phyloP scores from a whole-genome alignment of 2,888 invertebrate species.

The Cerastoderma edule region DNA sequence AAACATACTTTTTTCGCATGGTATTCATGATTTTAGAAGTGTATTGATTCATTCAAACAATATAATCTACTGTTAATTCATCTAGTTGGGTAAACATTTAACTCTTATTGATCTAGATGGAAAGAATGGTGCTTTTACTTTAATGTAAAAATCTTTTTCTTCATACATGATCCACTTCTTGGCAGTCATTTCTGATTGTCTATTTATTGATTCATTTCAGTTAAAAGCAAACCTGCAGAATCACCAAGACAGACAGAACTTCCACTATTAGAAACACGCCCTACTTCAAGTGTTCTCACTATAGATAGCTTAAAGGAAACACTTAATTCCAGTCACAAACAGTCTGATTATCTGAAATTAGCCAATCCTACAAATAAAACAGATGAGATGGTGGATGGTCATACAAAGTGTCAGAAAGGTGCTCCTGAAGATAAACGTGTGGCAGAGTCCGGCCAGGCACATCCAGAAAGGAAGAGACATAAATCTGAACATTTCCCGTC shows the following conservation, averaged over 20 bases:
- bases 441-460: background rate
- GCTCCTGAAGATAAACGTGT: constrained; percentile 7
- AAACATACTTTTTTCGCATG: background rate
- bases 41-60: background rate
- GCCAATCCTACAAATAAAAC: background rate
- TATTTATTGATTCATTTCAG: too few relatives aligned
- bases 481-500: constrained; percentile 24
- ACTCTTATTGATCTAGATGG: too few relatives aligned
- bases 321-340: background rate
- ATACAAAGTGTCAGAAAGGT: background rate
- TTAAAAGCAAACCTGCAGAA: too few relatives aligned
- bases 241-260: too few relatives aligned
- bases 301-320: background rate
- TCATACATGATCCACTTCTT: too few relatives aligned
- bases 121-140: too few relatives aligned
- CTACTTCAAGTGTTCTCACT: background rate
- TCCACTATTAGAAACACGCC: background rate
- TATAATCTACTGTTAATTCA: background rate
- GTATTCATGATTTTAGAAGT: background rate
- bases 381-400: background rate
- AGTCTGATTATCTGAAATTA: background rate
- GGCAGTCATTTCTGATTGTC: too few relatives aligned
- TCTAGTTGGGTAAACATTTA: background rate
- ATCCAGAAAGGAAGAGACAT: constrained; percentile 36
- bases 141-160: too few relatives aligned